Evolutionary conservation across 2,888 invertebrate species (phyloP).

Genomic region (Adelognathus sp.): DNA sequence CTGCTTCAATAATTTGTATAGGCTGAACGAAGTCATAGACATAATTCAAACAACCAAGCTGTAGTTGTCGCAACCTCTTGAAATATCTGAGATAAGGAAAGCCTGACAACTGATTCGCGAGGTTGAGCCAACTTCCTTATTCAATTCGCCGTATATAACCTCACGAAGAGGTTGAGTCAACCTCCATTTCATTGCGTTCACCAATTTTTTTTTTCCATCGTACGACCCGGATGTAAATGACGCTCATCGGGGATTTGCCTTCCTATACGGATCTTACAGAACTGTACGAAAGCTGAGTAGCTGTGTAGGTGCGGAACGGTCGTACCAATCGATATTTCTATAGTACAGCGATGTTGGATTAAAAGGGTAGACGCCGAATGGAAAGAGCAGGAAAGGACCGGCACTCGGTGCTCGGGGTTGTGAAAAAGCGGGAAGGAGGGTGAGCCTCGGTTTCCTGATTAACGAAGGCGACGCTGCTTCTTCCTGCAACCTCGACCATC

Average conservation of each 20-base stretch:
- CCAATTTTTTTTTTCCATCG: slow-evolving; percentile 42
- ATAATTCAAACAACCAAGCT: no score
- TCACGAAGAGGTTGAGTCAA: no score
- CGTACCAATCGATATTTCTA: slow-evolving; percentile 74
- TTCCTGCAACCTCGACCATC: neutral
- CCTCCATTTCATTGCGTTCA: no score
- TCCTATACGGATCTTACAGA: slow-evolving; percentile 59
- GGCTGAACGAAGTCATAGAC: no score
- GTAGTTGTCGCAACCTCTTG: no score
- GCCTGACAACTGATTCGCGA: no score
- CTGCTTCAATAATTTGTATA: no score
- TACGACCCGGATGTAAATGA: slow-evolving; percentile 59
- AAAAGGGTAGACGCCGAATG: slow-evolving; percentile 45
- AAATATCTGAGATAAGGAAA: no score
- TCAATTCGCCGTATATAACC: no score
- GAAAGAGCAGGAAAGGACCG: slow-evolving; percentile 43
- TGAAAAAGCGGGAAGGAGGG: slow-evolving; percentile 44
- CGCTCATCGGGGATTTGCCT: slow-evolving; percentile 61
- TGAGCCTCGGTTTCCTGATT: slow-evolving; percentile 69
- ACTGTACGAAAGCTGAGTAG: slow-evolving; percentile 67
- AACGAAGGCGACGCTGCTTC: slow-evolving; percentile 68
- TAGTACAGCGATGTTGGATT: slow-evolving; percentile 59
- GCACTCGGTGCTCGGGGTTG: slow-evolving; percentile 48
- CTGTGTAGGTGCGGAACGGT: slow-evolving; percentile 62
- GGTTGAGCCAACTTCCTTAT: no score